These are phyloP conservation scores for Pseudorhombus dupliciocellatus DNA, from an alignment of 2,113 vertebrate genomes.

Conservation along the genomic window DNA sequence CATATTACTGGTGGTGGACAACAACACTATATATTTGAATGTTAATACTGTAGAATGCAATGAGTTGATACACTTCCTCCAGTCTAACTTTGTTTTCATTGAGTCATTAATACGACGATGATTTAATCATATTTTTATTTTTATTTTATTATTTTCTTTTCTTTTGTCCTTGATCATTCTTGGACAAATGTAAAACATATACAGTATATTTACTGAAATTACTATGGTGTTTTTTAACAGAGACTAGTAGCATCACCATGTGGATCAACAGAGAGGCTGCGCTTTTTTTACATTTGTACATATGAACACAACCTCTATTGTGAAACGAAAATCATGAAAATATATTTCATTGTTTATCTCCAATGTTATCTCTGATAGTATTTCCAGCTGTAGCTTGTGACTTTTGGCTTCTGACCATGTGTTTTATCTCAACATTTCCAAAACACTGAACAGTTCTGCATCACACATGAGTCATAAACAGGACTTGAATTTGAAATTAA, in stretches of 20 bases:
- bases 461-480: background rate
- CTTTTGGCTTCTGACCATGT: background rate
- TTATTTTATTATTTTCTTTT: background rate
- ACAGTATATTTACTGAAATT: conserved; percentile 1
- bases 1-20: too few relatives aligned
- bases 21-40: too few relatives aligned
- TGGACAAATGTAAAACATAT: background rate
- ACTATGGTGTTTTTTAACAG: background rate
- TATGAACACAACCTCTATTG: background rate
- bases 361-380: background rate
- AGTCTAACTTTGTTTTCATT: too few relatives aligned
- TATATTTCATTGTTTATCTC: background rate
- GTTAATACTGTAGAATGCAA: too few relatives aligned
- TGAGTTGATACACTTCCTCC: too few relatives aligned
- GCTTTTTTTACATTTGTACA: conserved; percentile 56
- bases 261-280: conserved; percentile 58
- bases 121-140: background rate
- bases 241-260: conserved; percentile 29
- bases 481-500: too few relatives aligned
- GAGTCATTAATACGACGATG: too few relatives aligned
- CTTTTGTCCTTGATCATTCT: background rate
- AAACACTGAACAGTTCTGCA: background rate
- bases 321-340: background rate
- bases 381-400: too few relatives aligned
- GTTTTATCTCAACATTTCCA: background rate